Base-by-base conservation (phyloP, 1,140 invertebrate genomes). In the Drosophila bipectinata region DNA sequence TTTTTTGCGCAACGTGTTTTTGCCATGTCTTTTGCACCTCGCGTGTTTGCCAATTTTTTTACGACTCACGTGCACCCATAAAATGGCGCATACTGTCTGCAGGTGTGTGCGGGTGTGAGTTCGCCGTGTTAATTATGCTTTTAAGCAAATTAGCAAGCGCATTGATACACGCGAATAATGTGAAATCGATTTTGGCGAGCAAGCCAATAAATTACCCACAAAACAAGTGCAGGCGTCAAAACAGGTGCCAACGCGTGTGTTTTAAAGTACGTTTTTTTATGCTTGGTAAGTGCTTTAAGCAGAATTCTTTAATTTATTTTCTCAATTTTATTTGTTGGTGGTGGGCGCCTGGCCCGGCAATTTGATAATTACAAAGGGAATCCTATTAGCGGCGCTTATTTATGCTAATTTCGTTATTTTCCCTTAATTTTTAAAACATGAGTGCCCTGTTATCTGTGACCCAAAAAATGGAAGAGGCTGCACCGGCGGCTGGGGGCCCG, bases 331-430 rank as follows among this genome's bases (percentile, higher is more conserved):
- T 79, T 69, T 56, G 48, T 34, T 34, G 26, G 44, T 47, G 21
- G 12, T 10, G 62, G 62, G 24, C 28, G 18, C 30, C 41, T 37
- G 56, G 51, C 56, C 58, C 80, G 57, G 55, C 77, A 79, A 84
- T 84, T 87, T 82, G 75, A 85, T 85, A 85, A 85, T 85, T 85
- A 85, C 82, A 87, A 83, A 69, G 72, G 66, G 79, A 87, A 87
- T 87, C 83, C 82, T 79, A 88, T 87, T 87, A 87, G 71, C 66
- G 54, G 6, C 64, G 71, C 71, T 88, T 88, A 87, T 83, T 79
- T 83, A 87, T 87, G 82, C 72, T 63, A 87, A 87, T 83, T 77
- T 88, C 49, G 60, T 82, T 87, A 87, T 88, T 82, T 73, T 71
- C 53, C 79, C 68, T 88, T 75, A 68, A 72, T 69, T 87, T 82